Base-by-base conservation (phyloP, 2,113 vertebrate genomes). In the Salvator merianae region DNA sequence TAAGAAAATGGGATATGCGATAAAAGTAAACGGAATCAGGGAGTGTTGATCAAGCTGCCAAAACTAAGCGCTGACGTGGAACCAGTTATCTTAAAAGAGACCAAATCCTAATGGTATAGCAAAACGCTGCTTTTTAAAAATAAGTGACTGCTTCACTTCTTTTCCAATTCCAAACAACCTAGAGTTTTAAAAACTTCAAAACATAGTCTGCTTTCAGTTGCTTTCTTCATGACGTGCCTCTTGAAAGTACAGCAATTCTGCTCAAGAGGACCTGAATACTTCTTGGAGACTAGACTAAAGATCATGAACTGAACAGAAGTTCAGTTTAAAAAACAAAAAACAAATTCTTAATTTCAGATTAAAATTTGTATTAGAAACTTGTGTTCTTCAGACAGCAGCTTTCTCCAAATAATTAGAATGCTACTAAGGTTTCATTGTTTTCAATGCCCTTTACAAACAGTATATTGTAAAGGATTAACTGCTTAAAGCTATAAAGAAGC, bases 1-100 rank as follows among this genome's bases (percentile, higher is more conserved):
- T 94, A 94, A 95, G 95, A 97, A 94, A 97, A 95, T 95, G 95
- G 96, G 96, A 95, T 95, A 88, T 89, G 95, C 95, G 95, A 94
- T 94, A 95, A 95, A 96, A 95, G 95, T 94, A 90, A 96, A 96
- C 87, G 71, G 94, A 96, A 95, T 95, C 94, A 96, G 96, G 96
- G 96, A 95, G 84, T 93, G 95, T 95, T 95, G 96, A 96, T 93
- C 95, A 95, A 95, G 96, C 95, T 96, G 95, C 94, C 96, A 95
- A 93, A 95, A 74, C 96, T 96, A 94, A 94, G 92, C 82, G 91
- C 95, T 95, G 96, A 94, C 95, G 95, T 94, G 95, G 95, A 96
- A 96, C 93, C 94, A 96, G 93, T 93, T n/a, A 95, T 95, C 96
- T 97, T 97, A 89, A 95, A 95, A 91, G 96, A 97, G 95, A 97